A percentile compares a stretch with the other conserved stretches of the same genome.
These are phyloP conservation scores for Sebastes kiyomatsui DNA, from an alignment of 2,797 vertebrate genomes.

Conservation along the genomic window DNA sequence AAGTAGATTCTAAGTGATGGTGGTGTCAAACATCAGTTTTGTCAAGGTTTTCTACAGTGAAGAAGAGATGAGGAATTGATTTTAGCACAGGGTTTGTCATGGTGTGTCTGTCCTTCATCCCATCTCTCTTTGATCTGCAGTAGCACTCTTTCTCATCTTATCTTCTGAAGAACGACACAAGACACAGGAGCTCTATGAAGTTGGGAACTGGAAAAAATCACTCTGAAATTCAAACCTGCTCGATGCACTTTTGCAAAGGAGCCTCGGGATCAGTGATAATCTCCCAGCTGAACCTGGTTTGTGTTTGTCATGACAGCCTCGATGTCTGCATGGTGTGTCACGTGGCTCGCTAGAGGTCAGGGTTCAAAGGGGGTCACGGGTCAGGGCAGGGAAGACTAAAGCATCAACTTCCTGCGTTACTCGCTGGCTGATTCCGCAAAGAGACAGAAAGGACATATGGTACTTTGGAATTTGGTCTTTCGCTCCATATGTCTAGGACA, in stretches of 20 bases:
- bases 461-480: slow-evolving; percentile 58
- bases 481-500: background rate
- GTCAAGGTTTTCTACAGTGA: background rate
- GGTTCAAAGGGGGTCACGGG: slow-evolving; percentile 67
- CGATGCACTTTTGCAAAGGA: slow-evolving; percentile 38
- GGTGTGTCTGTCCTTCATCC: slow-evolving; percentile 1
- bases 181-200: slow-evolving; percentile 19
- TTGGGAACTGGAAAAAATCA: slow-evolving; percentile 20
- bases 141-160: slow-evolving; percentile 20
- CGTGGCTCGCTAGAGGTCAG: slow-evolving; percentile 51
- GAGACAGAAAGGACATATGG: slow-evolving; percentile 49
- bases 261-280: slow-evolving; percentile 55
- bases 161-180: slow-evolving; percentile 31
- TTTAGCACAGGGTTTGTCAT: background rate
- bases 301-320: slow-evolving; percentile 72
- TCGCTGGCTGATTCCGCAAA: slow-evolving; percentile 44
- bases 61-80: background rate
- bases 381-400: slow-evolving; percentile 58
- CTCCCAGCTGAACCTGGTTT: slow-evolving; percentile 66
- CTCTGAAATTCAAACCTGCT: slow-evolving; percentile 44
- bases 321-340: slow-evolving; percentile 60
- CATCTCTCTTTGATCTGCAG: slow-evolving; percentile 41
- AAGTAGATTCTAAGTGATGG: background rate
- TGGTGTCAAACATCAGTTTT: background rate
- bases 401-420: slow-evolving; percentile 75